These are phyloP conservation scores for Drosophila putrida DNA, from an alignment of 2,888 invertebrate genomes.

Conservation along the genomic window DNA sequence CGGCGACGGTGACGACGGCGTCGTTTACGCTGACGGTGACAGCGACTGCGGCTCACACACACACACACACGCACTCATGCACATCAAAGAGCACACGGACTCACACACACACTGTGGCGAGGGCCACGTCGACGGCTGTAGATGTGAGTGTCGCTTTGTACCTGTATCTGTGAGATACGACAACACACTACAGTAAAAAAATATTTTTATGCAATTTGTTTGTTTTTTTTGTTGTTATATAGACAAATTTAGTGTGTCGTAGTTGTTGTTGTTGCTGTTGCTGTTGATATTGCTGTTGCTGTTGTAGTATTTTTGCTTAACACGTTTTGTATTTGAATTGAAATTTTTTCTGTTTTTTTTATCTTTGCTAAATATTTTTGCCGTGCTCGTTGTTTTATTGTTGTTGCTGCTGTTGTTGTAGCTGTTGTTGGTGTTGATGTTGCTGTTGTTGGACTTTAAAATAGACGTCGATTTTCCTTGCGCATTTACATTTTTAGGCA, in stretches of 20 bases:
- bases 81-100: conserved; percentile 40
- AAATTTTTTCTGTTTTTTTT: conserved; percentile 54
- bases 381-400: conserved; percentile 54
- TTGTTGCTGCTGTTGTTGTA: conserved; percentile 34
- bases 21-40: conserved; percentile 23
- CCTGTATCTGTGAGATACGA: conserved; percentile 60
- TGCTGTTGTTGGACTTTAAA: conserved; percentile 71
- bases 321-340: conserved; percentile 80
- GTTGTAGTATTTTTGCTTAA: conserved; percentile 68
- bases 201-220: conserved; percentile 82
- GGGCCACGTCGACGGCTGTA: conserved; percentile 71
- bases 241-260: conserved; percentile 69
- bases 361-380: conserved; percentile 65
- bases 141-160: conserved; percentile 59
- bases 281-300: conserved; percentile 33
- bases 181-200: conserved; percentile 66
- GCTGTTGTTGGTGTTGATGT: conserved; percentile 37
- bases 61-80: conserved; percentile 47
- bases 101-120: conserved; percentile 54
- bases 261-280: conserved; percentile 44
- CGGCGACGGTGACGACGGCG: conserved; percentile 9
- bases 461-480: conserved; percentile 80
- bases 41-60: conserved; percentile 46
- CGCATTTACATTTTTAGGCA: conserved; percentile 82
- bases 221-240: no score